These are phyloP conservation scores for Scalopus aquaticus DNA, from an alignment of 2,113 vertebrate genomes.

Conservation along the genomic window DNA sequence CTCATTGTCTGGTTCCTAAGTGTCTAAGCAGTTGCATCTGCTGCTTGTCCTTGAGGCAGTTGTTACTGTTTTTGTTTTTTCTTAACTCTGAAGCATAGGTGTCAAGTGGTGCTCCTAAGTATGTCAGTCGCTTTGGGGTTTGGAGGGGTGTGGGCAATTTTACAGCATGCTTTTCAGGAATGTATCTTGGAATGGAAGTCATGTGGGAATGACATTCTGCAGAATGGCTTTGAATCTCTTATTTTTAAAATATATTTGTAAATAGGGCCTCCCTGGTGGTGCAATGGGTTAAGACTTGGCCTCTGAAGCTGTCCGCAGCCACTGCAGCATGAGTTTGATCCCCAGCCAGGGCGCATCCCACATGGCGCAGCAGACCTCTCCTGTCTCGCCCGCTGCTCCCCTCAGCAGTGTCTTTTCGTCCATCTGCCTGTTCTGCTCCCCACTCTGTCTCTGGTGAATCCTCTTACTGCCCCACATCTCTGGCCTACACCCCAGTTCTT, in stretches of 20 bases:
- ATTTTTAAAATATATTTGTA: not conserved
- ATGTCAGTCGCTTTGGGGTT: not conserved
- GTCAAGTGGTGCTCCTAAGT: not conserved
- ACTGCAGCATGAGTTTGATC: too few species aligned
- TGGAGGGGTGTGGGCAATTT: not conserved
- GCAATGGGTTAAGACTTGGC: too few species aligned
- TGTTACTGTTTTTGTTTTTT: not conserved
- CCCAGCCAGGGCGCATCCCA: too few species aligned
- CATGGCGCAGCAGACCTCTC: too few species aligned
- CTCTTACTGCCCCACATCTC: too few species aligned
- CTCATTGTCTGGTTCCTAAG: not conserved
- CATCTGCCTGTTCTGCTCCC: too few species aligned
- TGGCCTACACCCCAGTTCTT: too few species aligned
- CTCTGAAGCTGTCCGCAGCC: too few species aligned
- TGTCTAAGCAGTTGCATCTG: not conserved
- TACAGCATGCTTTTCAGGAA: not conserved
- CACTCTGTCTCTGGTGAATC: too few species aligned
- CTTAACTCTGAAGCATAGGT: not conserved
- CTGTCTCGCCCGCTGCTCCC: too few species aligned
- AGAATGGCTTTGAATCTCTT: not conserved
- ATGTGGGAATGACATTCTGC: not conserved
- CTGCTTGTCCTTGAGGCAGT: not conserved
- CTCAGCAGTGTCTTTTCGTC: too few species aligned
- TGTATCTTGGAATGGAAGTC: not conserved
- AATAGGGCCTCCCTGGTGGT: too few species aligned